phyloP scores from a whole-genome alignment of 2,888 invertebrate species.

The Drosophila kanekoi region DNA sequence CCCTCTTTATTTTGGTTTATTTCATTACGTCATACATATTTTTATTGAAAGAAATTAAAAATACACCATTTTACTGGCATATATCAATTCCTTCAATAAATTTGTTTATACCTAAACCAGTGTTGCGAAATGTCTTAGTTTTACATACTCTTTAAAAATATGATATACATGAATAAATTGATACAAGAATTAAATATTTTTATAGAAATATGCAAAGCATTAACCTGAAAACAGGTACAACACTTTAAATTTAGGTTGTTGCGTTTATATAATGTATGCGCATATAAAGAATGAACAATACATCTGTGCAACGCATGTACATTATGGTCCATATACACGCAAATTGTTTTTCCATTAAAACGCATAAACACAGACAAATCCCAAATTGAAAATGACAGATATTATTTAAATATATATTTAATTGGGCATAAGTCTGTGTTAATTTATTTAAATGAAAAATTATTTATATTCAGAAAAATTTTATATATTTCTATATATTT shows the following conservation, averaged over 20 bases:
- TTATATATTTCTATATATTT: not conserved
- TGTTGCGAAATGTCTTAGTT: slow-evolving; percentile 2
- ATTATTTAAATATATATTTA: slow-evolving; percentile 11
- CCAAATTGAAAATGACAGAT: not conserved
- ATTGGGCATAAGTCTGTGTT: not conserved
- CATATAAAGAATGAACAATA: not conserved
- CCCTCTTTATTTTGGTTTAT: slow-evolving; percentile 19
- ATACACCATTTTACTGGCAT: slow-evolving; percentile 47
- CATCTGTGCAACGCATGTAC: slow-evolving; percentile 9
- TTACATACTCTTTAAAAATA: not conserved
- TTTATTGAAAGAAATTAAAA: slow-evolving; percentile 54
- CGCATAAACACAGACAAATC: not conserved
- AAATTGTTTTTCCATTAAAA: not conserved
- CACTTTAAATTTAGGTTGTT: slow-evolving; percentile 29
- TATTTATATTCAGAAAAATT: not conserved
- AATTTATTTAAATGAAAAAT: not conserved
- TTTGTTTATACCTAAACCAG: not conserved
- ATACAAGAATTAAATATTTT: not conserved
- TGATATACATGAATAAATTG: not conserved
- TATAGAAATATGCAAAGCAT: not conserved
- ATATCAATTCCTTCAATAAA: slow-evolving; percentile 35
- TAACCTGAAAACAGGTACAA: slow-evolving; percentile 34
- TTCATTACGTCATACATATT: slow-evolving; percentile 23
- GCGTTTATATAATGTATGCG: slow-evolving; percentile 31
- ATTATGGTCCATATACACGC: not conserved